Percentiles rank a stretch among this genome's conserved stretches.
These are phyloP conservation scores for Norana najaformis DNA, from an alignment of 2,888 invertebrate genomes.

Conservation along the genomic window DNA sequence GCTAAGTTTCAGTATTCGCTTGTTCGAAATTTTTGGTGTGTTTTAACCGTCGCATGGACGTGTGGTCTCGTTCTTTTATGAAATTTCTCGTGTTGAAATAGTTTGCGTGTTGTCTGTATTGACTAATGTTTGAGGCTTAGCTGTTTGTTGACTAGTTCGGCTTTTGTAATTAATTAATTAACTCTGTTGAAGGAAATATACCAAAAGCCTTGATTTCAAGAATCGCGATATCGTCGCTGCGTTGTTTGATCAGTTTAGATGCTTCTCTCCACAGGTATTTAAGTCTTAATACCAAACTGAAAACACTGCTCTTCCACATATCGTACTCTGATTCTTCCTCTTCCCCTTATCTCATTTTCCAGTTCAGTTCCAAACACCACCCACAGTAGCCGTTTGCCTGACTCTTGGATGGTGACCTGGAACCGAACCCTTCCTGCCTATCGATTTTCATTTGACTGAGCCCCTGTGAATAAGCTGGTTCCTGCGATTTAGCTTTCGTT, in stretches of 20 bases:
- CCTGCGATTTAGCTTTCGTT: no score
- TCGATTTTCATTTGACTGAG: no score
- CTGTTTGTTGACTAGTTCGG: neutral
- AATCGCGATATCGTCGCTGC: neutral
- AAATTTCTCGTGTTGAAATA: neutral
- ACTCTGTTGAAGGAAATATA: neutral
- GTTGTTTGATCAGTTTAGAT: neutral
- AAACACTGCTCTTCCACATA: no score
- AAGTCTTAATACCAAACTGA: no score
- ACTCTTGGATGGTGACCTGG: no score
- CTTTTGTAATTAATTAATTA: slow-evolving; percentile 5
- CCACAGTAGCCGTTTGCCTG: no score
- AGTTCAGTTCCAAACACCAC: no score
- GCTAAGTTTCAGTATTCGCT: neutral
- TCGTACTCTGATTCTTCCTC: no score
- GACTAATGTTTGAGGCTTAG: neutral
- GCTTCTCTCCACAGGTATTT: no score
- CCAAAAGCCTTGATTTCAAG: neutral
- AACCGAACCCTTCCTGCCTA: no score
- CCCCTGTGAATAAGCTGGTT: no score
- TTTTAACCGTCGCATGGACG: neutral
- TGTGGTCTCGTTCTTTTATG: neutral
- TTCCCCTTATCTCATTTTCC: no score
- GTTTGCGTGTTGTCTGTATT: neutral
- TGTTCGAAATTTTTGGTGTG: neutral